Percentiles rank a stretch among this genome's conserved stretches.
Evolutionary conservation across 2,888 invertebrate genomes (phyloP).

Genomic region (Nomada fucata): DNA sequence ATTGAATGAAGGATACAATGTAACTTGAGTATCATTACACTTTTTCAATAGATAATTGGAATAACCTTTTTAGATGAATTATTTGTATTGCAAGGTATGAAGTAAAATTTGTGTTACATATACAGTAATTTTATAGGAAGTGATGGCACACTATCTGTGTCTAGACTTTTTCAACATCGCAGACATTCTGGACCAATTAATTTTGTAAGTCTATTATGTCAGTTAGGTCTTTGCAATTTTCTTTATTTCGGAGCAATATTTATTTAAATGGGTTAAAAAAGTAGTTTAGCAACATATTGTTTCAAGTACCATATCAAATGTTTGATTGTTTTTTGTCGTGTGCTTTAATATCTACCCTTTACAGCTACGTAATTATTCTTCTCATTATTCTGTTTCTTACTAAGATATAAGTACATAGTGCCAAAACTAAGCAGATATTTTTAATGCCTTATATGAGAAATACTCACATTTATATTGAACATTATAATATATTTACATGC

Average conservation of each 20-base stretch:
- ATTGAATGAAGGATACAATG: neutral
- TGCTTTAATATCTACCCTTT: slow-evolving; percentile 12
- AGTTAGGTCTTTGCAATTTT: slow-evolving; percentile 53
- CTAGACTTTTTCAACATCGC: slow-evolving; percentile 77
- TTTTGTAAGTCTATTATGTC: slow-evolving; percentile 80
- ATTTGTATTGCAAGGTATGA: neutral
- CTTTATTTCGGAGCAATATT: slow-evolving; percentile 26
- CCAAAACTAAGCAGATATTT: too few relatives aligned
- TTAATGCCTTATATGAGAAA: too few relatives aligned
- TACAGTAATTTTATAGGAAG: slow-evolving; percentile 82
- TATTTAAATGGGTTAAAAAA: neutral
- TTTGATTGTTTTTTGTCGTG: slow-evolving; percentile 14
- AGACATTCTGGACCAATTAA: slow-evolving; percentile 82
- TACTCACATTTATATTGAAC: neutral
- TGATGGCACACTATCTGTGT: slow-evolving; percentile 79
- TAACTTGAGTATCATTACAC: slow-evolving; percentile 2
- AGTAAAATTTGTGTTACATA: slow-evolving; percentile 51
- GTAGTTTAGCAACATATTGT: neutral
- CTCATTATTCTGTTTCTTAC: too few relatives aligned
- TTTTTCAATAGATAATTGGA: neutral
- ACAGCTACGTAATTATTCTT: too few relatives aligned
- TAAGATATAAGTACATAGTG: too few relatives aligned
- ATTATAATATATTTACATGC: slow-evolving; percentile 1
- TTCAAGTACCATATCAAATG: slow-evolving; percentile 1
- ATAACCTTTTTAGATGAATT: slow-evolving; percentile 27